phyloP scores from a whole-genome alignment of 2,113 vertebrate species.

The Numida meleagris region DNA sequence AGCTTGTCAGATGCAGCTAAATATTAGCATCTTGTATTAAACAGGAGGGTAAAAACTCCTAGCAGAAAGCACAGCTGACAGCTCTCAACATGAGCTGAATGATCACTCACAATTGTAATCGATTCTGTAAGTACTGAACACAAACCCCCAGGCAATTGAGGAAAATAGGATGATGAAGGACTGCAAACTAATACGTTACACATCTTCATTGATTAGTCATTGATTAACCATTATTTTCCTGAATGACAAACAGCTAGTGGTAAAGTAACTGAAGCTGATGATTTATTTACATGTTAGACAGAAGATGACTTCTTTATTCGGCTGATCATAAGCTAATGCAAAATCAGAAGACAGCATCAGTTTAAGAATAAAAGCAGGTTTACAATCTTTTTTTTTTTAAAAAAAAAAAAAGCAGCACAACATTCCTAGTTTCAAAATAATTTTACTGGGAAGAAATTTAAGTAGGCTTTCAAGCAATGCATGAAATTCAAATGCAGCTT shows the following conservation, averaged over 20 bases:
- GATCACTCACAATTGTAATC: constrained; percentile 89
- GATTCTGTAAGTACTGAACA: constrained; percentile 86
- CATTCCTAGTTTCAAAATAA: constrained; percentile 9
- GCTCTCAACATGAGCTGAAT: constrained; percentile 86
- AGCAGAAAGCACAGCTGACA: constrained; percentile 81
- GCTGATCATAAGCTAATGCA: constrained; percentile 75
- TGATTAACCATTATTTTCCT: constrained; percentile 89
- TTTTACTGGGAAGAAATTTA: constrained; percentile 52
- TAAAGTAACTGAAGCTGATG: constrained; percentile 86
- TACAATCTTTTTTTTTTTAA: background rate
- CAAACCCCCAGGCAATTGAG: constrained; percentile 84
- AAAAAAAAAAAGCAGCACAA: too few species aligned
- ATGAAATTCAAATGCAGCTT: constrained; percentile 36
- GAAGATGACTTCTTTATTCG: constrained; percentile 82
- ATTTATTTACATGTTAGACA: constrained; percentile 88
- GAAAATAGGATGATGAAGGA: constrained; percentile 88
- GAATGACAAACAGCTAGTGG: constrained; percentile 86
- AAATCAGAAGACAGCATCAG: constrained; percentile 54
- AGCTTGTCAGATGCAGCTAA: constrained; percentile 78
- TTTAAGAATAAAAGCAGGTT: constrained; percentile 40
- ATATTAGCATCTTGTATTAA: constrained; percentile 78
- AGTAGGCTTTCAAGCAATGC: constrained; percentile 43
- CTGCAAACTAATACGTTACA: constrained; percentile 87
- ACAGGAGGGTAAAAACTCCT: constrained; percentile 70
- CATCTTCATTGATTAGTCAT: constrained; percentile 89